A percentile compares a stretch with the other conserved stretches of the same genome.
These are phyloP conservation scores for Peromyscus leucopus DNA, from an alignment of 2,113 vertebrate genomes.

Conservation along the genomic window DNA sequence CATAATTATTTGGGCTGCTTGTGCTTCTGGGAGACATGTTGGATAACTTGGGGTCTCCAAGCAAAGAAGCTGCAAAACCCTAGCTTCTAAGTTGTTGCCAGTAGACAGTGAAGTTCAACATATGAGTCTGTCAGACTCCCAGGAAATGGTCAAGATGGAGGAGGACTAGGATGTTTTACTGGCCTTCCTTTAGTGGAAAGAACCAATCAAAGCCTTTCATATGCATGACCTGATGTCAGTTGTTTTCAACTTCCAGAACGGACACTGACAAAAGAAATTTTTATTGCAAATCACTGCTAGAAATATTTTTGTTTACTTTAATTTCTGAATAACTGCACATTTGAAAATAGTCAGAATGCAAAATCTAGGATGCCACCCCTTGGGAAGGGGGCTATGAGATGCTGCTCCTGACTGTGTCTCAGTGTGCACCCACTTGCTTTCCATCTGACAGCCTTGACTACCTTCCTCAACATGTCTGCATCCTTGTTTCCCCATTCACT, in stretches of 20 bases:
- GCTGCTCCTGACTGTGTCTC: neutral
- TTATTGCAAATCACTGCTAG: neutral
- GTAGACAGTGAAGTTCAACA: neutral
- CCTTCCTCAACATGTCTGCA: neutral
- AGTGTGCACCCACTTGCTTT: neutral
- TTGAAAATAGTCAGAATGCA: neutral
- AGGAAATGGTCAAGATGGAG: neutral
- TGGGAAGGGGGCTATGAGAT: neutral
- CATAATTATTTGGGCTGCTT: neutral
- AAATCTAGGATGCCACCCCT: neutral
- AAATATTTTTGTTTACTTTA: neutral
- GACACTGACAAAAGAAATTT: neutral
- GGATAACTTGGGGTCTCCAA: neutral
- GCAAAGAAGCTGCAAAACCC: neutral
- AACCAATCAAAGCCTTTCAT: neutral
- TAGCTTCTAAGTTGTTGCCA: neutral
- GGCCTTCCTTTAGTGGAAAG: neutral
- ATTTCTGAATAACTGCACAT: neutral
- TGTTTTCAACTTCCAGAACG: neutral
- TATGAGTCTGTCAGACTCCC: neutral
- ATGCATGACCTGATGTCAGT: neutral
- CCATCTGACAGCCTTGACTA: neutral
- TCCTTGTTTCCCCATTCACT: neutral
- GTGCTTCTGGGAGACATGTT: neutral
- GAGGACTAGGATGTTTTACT: neutral